phyloP scores from a whole-genome alignment of 2,113 vertebrate genomes.

The Tenrec ecaudatus region DNA sequence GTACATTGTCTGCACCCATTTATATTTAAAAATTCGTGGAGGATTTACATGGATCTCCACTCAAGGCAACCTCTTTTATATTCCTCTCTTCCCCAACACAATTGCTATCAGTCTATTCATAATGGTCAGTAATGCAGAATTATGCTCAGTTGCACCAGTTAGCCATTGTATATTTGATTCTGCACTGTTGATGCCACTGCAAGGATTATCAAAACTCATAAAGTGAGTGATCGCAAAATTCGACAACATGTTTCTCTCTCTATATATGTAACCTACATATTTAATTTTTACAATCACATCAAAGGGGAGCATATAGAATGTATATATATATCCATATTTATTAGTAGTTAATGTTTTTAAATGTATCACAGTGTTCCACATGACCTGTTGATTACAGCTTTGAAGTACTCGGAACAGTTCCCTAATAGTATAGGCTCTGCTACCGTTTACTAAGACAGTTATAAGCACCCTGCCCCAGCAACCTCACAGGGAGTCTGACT shows the following conservation, averaged over 20 bases:
- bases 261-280: neutral
- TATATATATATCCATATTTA: neutral
- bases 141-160: neutral
- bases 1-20: rapidly evolving
- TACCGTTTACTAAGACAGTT: neutral
- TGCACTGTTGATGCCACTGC: too few species aligned
- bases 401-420: neutral
- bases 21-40: neutral
- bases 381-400: neutral
- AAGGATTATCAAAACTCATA: neutral
- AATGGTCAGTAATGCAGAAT: neutral
- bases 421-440: neutral
- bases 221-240: neutral
- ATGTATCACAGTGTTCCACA: neutral
- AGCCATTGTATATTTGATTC: neutral
- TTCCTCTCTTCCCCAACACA: neutral
- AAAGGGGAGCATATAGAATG: neutral
- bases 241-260: neutral
- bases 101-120: neutral
- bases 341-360: neutral
- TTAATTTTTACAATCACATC: neutral
- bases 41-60: neutral
- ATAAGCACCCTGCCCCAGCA: neutral
- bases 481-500: neutral
- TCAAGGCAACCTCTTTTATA: neutral